Base-by-base conservation (phyloP, 37 sponge, comb jelly and placozoan species). In the Aplysina aerophoba region DNA sequence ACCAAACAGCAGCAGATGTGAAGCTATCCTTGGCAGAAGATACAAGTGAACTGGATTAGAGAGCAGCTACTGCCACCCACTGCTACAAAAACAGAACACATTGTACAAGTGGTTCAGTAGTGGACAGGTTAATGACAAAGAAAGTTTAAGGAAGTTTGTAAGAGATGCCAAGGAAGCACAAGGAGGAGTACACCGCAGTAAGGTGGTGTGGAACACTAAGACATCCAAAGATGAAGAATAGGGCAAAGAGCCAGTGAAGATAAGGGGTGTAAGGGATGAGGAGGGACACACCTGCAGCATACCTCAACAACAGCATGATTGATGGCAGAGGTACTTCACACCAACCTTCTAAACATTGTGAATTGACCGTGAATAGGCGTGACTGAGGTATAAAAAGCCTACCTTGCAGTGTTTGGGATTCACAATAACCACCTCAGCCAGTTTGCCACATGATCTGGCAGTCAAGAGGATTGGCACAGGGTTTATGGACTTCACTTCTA, bases 41-140 rank as follows among this genome's bases (percentile, higher is more conserved):
- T 41, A 11, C 61, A 86, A 77, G 73, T 66, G 20, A 77, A 85
- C 61, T 85, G 85, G 85, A 73, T 85, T 53, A 78, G 27, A 44
- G 84, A 83, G n/a, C 27, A 85, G 64, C 64, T 62, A 6, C 64
- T 28, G 28, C 28, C 64, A 62, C 11, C 64, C 64, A 62, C 11
- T 62, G 64, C 64, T 62, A 6, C 64, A 62, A 13, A 62, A 62
- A 62, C 64, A 27, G 28, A 11, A 3, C 11, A 13, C 64, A 62
- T 62, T 62, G 64, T 62, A 62, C 64, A 28, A 27, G 11, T 62
- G 64, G 64, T 14, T 62, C 12, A 62, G 64, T 62, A 62, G 64
- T 62, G 64, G 64, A 62, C 4, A 62, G 64, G 28, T 13, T 62
- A 13, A 4, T n/a, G 11, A 62, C 64, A 62, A 62, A 11, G 64